Evolutionary conservation across 2,888 invertebrate genomes (phyloP), one percentile per base, ranked within the genome.

Genomic region (Lottia scabra): DNA sequence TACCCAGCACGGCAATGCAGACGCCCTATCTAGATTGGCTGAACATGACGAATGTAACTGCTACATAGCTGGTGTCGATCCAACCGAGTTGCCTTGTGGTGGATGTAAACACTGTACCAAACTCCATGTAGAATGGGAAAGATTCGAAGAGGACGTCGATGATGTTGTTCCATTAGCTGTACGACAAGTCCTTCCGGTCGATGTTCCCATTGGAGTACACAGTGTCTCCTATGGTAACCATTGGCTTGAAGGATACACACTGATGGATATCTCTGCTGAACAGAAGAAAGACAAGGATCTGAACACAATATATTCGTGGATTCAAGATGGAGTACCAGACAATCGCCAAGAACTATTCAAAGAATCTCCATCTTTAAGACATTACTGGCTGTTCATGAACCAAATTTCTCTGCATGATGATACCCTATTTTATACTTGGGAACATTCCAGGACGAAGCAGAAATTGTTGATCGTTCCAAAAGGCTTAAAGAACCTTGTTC

Each of bases 1-100:
- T 19, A 38, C 10, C 16, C 19, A 64, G 30, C 66, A 71, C 67
- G 38, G 48, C 16, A 65, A 75, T 76, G 72, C 69, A 15, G 71
- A 72, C 26, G 71, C 23, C 10, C 19, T 73, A 16, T 73, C 73
- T 15, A 38, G 65, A 2, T 23, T 44, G 4, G 43, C 13, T 26
- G 19, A 38, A 13, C 16, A 10, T 6, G 46, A n/a, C 12, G 5
- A n/a, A n/a, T 64, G 45, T 19, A 43, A 63, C 26, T 27, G n/a
- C 15, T 26, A 62, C 13, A 38, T 10, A 15, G 6, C 16, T 26
- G 67, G 26, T 30, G 8, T 27, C 6, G 23, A 27, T 3, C 26
- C 16, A 12, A n/a, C 26, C 10, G 10, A 46, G 30, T 26, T 67
- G 16, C 48, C 67, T 2, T 67, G 48, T 67, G 46, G 26, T n/a